These are phyloP conservation scores for Pristionchus japonicus DNA, from an alignment of 2,888 invertebrate species.

Conservation along the genomic window DNA sequence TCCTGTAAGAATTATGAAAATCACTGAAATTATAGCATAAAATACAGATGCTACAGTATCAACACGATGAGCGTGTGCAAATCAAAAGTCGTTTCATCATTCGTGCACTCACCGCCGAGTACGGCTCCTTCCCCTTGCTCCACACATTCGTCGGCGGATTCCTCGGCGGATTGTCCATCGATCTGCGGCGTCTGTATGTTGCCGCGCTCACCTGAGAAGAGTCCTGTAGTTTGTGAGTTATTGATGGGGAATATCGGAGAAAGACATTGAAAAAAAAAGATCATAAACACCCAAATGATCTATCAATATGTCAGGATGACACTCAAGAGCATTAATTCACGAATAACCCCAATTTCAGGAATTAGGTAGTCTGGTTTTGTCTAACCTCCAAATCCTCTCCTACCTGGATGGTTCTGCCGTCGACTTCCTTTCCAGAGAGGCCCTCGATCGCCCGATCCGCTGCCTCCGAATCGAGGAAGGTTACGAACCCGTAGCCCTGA, in stretches of 20 bases:
- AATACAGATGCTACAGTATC: too few relatives aligned
- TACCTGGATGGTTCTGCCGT: background rate
- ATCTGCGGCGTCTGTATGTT: background rate
- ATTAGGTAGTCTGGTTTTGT: too few relatives aligned
- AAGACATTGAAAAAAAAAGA: too few relatives aligned
- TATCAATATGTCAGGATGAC: too few relatives aligned
- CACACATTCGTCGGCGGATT: background rate
- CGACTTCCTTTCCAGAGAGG: background rate
- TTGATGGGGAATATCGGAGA: background rate
- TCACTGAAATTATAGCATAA: background rate
- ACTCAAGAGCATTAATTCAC: too few relatives aligned
- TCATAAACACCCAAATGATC: too few relatives aligned
- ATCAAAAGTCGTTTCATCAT: too few relatives aligned
- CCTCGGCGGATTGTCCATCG: background rate
- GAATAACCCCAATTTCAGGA: too few relatives aligned
- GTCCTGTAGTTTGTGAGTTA: background rate
- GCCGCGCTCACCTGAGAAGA: background rate
- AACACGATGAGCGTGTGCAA: too few relatives aligned
- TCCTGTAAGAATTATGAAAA: background rate
- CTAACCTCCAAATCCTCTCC: too few relatives aligned
- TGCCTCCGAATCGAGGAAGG: background rate
- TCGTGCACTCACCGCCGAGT: background rate
- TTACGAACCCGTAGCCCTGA: slow-evolving; percentile 17
- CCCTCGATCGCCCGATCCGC: background rate
- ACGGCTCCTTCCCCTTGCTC: background rate